Evolutionary conservation across 2,797 vertebrate genomes (phyloP), one percentile per base, ranked within the genome.

Genomic region (Rhodeus uyekii): DNA sequence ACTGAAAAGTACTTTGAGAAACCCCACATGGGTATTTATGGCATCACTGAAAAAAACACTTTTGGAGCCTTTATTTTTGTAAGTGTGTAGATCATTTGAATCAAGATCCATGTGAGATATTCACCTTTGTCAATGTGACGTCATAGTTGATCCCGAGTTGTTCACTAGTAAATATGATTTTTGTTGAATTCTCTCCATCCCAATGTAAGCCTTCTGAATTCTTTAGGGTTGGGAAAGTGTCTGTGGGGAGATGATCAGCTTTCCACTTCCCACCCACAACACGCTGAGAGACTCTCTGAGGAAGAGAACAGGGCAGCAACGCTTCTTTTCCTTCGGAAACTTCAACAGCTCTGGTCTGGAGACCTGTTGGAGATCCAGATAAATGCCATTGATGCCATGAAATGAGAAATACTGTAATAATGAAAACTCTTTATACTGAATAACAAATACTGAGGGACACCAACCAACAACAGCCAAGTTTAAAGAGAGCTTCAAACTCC

Each of bases 401-500:
- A 53, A 84, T 75, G 16, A 32, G 27, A 44, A n/a, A 44, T 22
- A 24, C 48, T 5, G 53, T 34, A 63, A 24, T 32, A 61, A 58
- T n/a, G 10, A 34, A 48, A 76, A 18, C 7, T 63, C 4, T 42
- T 69, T 80, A n/a, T 60, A 44, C 34, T 27, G 39, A 67, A 0
- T n/a, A 64, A n/a, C n/a, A n/a, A n/a, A n/a, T n/a, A n/a, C n/a
- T 42, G 10, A 55, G 16, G 19, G 38, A 44, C 69, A 76, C 84
- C 14, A 44, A 88, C 86, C 87, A 48, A 82, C 29, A 76, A 88
- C 78, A 29, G 1, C 58, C 13, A 88, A 19, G 13, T 0, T 14
- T 39, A 85, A 10, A 3, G 0, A 22, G 12, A 80, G 0, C 1
- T 18, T 60, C 9, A 38, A 3, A 14, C 3, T 1, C 1, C 18